Conservation (phyloP, 2,797 vertebrate genomes). For the Urosaurus nigricauda region DNA sequence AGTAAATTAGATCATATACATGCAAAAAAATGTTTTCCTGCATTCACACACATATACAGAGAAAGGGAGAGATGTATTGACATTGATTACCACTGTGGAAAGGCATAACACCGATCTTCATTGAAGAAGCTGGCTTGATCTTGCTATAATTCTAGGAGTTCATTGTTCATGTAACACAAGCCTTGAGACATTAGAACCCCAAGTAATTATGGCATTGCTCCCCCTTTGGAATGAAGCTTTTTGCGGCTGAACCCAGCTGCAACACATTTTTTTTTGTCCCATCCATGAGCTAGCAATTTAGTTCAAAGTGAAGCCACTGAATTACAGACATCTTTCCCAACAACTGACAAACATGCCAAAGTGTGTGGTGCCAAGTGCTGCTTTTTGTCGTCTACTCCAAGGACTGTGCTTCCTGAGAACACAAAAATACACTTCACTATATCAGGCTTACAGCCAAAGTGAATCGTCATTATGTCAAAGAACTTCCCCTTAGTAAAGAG, state of each 20-base stretch:
- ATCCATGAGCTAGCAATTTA: slow-evolving; percentile 45
- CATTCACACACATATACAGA: not conserved
- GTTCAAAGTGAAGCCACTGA: slow-evolving; percentile 47
- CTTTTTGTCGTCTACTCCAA: slow-evolving; percentile 29
- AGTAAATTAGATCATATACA: not conserved
- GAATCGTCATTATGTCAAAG: slow-evolving; percentile 21
- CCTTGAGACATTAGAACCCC: slow-evolving; percentile 38
- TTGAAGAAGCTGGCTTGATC: not conserved
- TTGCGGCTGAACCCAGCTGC: slow-evolving; percentile 32
- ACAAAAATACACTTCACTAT: slow-evolving; percentile 22
- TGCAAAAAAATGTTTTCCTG: not conserved
- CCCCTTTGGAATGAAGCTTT: not conserved
- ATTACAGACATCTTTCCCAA: slow-evolving; percentile 41
- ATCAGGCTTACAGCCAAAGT: slow-evolving; percentile 28
- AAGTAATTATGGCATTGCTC: slow-evolving; percentile 37
- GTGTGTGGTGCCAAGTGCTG: not conserved
- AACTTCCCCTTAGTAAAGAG: slow-evolving; percentile 26
- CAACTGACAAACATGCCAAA: not conserved
- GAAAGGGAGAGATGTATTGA: not conserved
- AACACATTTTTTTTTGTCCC: slow-evolving; percentile 43
- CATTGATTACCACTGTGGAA: not conserved
- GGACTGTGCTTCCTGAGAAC: slow-evolving; percentile 20
- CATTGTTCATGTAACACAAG: not conserved
- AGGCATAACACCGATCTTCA: not conserved
- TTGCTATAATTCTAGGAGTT: not conserved